These are phyloP conservation scores for Lagopus leucura DNA, from an alignment of 2,113 vertebrate genomes.

Conservation along the genomic window DNA sequence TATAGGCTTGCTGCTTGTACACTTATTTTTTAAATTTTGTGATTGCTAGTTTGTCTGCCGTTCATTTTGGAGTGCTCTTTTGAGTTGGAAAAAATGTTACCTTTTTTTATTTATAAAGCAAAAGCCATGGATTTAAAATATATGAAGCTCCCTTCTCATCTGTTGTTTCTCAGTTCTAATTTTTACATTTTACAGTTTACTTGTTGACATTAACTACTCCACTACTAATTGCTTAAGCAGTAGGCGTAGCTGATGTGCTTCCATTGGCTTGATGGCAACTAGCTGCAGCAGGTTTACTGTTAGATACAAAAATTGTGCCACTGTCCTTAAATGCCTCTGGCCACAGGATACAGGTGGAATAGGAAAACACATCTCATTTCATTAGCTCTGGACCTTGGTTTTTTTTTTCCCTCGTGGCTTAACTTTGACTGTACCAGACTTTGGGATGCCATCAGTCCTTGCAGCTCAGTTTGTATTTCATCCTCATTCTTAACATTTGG, in stretches of 20 bases:
- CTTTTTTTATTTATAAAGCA: neutral
- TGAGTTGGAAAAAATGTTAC: neutral
- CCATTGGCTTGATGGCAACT: neutral
- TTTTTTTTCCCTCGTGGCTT: neutral
- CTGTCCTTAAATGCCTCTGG: neutral
- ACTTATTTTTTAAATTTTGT: neutral
- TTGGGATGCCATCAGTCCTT: neutral
- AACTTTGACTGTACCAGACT: neutral
- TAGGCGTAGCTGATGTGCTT: neutral
- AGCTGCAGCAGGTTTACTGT: neutral
- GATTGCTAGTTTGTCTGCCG: neutral
- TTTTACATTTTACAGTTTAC: neutral
- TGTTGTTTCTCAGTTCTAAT: neutral
- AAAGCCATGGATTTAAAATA: neutral
- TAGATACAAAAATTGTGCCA: rapidly evolving
- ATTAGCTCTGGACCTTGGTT: rapidly evolving
- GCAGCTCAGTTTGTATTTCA: neutral
- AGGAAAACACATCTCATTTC: neutral
- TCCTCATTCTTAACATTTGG: neutral
- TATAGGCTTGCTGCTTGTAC: neutral
- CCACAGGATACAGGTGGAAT: neutral
- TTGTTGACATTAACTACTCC: neutral
- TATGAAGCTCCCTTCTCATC: neutral
- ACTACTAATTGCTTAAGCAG: neutral
- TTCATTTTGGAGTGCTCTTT: neutral